These are phyloP conservation scores for Tragopan temminckii DNA, from an alignment of 2,797 vertebrate genomes.

Conservation along the genomic window DNA sequence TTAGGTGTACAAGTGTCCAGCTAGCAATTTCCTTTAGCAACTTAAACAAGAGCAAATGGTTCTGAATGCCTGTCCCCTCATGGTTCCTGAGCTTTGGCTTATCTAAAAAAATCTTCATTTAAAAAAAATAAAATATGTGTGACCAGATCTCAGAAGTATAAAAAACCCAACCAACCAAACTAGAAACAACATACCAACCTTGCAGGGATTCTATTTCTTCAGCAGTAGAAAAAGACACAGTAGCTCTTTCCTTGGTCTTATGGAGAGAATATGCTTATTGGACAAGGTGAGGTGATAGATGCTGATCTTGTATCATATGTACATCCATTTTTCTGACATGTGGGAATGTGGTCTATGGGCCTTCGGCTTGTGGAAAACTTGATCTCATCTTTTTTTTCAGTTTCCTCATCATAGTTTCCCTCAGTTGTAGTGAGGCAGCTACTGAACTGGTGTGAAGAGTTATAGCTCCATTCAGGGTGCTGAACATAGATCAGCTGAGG, in stretches of 20 bases:
- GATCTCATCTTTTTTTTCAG: not conserved
- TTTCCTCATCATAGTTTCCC: not conserved
- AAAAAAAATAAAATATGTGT: not conserved
- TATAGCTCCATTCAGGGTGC: not conserved
- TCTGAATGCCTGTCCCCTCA: rapidly evolving
- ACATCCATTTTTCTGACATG: not conserved
- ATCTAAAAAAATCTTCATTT: not conserved
- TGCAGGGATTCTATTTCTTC: not conserved
- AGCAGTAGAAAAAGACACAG: not conserved
- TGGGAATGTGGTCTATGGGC: not conserved
- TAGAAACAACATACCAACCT: not conserved
- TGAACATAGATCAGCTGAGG: not conserved
- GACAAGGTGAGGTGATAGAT: rapidly evolving
- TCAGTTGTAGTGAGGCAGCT: rapidly evolving
- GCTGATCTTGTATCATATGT: not conserved
- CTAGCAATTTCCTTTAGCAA: not conserved
- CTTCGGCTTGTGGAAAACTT: not conserved
- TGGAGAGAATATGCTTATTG: not conserved
- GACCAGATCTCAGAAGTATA: not conserved
- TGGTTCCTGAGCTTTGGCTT: not conserved
- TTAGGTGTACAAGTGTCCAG: not conserved
- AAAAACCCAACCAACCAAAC: rapidly evolving
- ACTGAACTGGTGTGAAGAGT: not conserved
- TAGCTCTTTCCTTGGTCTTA: not conserved
- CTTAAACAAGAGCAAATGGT: not conserved